A percentile compares a stretch with the other conserved stretches of the same genome.
Conservation (phyloP, 2,113 vertebrate genomes). For the Pelmatolapia mariae region DNA sequence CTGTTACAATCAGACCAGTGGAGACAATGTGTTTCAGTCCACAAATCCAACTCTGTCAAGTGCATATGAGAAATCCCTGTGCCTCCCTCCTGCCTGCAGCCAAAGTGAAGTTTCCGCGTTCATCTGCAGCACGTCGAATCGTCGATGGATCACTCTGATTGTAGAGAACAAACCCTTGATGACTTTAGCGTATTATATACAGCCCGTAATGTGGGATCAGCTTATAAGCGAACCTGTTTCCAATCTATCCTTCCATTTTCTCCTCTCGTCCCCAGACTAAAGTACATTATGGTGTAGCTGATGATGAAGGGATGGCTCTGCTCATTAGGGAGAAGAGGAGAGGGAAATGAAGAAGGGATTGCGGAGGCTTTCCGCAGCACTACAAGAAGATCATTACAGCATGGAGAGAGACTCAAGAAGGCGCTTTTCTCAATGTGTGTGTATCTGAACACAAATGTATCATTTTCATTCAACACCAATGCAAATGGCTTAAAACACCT, state of each 20-base stretch:
- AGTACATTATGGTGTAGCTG: constrained; percentile 24
- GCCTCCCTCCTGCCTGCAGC: background rate
- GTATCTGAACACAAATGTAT: background rate
- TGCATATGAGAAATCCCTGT: background rate
- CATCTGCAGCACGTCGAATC: background rate
- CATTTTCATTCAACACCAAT: background rate
- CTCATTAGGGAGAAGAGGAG: constrained; percentile 42
- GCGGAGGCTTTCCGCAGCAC: background rate
- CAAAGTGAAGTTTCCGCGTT: background rate
- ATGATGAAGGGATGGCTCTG: constrained; percentile 27
- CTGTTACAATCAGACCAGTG: background rate
- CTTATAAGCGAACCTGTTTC: constrained; percentile 36
- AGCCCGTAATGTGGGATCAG: constrained; percentile 27
- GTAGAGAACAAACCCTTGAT: constrained; percentile 9
- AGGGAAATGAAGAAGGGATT: constrained; percentile 33
- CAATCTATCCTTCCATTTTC: constrained; percentile 44
- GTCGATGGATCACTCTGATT: constrained; percentile 23
- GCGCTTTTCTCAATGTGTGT: background rate
- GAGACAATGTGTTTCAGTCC: background rate
- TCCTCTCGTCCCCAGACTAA: constrained; percentile 11
- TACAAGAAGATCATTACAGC: constrained; percentile 24
- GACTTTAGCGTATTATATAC: constrained; percentile 6
- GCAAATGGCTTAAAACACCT: constrained; percentile 5
- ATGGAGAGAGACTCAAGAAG: background rate
- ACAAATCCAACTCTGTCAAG: background rate